Percentiles rank a stretch among this genome's conserved stretches.
Conservation (phyloP, 2,888 invertebrate genomes). For the Anarsia innoxiella region DNA sequence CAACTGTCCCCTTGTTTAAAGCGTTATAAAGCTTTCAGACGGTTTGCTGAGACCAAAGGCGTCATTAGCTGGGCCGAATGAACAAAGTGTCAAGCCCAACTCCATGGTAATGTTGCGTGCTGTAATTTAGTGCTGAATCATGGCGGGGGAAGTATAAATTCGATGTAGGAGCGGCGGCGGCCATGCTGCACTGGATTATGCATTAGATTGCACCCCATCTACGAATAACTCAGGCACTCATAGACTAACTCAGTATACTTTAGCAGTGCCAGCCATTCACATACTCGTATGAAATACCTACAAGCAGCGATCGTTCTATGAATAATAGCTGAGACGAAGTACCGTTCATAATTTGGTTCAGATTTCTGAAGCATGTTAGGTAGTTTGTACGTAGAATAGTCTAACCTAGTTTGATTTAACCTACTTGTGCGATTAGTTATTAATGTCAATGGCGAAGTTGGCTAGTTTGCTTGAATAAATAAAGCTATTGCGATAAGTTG, state of each 20-base stretch:
- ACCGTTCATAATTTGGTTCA: neutral
- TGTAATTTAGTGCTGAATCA: conserved; percentile 25
- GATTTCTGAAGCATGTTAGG: neutral
- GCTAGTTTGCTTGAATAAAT: conserved; percentile 4
- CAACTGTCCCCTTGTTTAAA: neutral
- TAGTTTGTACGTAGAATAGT: neutral
- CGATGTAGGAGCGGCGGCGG: conserved; percentile 29
- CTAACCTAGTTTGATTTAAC: neutral
- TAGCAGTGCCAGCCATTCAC: neutral
- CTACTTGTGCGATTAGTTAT: conserved; percentile 3
- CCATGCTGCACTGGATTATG: conserved; percentile 40
- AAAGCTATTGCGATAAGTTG: no score
- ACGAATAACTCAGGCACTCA: conserved; percentile 8
- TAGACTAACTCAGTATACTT: neutral
- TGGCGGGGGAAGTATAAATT: conserved; percentile 31
- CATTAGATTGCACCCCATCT: conserved; percentile 30
- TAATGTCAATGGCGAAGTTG: neutral
- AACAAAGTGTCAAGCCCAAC: conserved; percentile 8
- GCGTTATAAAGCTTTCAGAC: conserved; percentile 8
- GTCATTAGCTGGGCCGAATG: conserved; percentile 5
- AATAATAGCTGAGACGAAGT: no score
- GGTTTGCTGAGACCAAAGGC: conserved; percentile 4
- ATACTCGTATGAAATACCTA: neutral
- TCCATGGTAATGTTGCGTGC: conserved; percentile 17
- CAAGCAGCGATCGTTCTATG: no score